Percentiles rank a stretch among this genome's conserved stretches.
These are phyloP conservation scores for Cosmia pyralina DNA, from an alignment of 2,888 invertebrate genomes.

Conservation along the genomic window DNA sequence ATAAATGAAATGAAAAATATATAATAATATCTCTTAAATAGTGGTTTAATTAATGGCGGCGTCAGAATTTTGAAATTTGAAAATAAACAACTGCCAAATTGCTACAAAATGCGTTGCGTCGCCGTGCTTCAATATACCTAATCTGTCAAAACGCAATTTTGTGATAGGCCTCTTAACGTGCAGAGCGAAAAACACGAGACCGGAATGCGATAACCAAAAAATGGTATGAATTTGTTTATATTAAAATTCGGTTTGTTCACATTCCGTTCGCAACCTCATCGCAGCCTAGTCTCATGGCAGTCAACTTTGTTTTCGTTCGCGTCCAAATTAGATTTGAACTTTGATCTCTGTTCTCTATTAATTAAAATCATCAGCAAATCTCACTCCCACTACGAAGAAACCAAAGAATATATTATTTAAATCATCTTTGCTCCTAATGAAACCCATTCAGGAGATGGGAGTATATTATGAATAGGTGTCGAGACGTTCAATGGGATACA, in stretches of 20 bases:
- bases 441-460: neutral
- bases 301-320: neutral
- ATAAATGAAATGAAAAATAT: too few relatives aligned
- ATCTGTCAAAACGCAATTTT: too few relatives aligned
- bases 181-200: neutral
- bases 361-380: slow-evolving; percentile 4
- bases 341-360: neutral
- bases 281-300: neutral
- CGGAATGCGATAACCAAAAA: neutral
- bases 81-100: too few relatives aligned
- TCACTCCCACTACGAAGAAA: neutral
- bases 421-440: slow-evolving; percentile 7
- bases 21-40: too few relatives aligned
- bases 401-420: slow-evolving; percentile 5
- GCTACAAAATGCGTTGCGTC: too few relatives aligned
- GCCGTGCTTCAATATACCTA: too few relatives aligned
- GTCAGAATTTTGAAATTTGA: too few relatives aligned
- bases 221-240: neutral
- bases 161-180: neutral
- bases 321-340: neutral
- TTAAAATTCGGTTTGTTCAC: neutral
- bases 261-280: neutral
- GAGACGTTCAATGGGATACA: slow-evolving; percentile 22
- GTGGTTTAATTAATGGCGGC: too few relatives aligned
- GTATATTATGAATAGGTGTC: slow-evolving; percentile 15